Percentiles rank a stretch among this genome's conserved stretches.
phyloP scores from a whole-genome alignment of 2,113 vertebrate species.

The Cyrtonyx montezumae region DNA sequence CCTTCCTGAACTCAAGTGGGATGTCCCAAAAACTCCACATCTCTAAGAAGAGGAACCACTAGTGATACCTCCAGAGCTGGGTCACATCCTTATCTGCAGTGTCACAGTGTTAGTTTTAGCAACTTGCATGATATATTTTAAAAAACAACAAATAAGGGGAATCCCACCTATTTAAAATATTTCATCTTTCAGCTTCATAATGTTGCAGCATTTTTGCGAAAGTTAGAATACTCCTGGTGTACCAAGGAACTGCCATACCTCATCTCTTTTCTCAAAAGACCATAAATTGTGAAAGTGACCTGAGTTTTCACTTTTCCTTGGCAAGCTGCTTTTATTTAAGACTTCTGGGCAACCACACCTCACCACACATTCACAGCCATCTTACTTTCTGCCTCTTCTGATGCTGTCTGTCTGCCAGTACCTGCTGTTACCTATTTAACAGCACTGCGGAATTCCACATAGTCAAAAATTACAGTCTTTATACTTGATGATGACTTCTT shows the following conservation, averaged over 20 bases:
- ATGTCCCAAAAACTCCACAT: background rate
- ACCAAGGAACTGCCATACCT: background rate
- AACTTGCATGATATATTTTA: background rate
- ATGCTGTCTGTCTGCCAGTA: background rate
- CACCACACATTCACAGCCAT: background rate
- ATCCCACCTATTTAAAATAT: background rate
- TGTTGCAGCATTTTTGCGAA: background rate
- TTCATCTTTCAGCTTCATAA: background rate
- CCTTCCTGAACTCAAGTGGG: background rate
- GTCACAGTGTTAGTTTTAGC: background rate
- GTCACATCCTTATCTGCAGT: background rate
- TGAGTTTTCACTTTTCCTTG: background rate
- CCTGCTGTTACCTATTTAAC: background rate
- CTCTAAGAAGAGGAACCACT: background rate
- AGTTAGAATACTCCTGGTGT: background rate
- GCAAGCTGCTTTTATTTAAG: background rate
- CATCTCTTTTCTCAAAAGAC: background rate
- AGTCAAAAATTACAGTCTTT: slow-evolving; percentile 18
- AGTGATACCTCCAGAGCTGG: background rate
- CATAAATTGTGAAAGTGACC: background rate
- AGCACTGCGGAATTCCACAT: background rate
- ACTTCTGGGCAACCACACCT: background rate
- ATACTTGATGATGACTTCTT: background rate
- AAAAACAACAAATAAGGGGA: background rate
- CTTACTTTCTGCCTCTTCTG: background rate